Evolutionary conservation across 2,113 vertebrate genomes (phyloP).

Genomic region (Brachyistius frenatus): DNA sequence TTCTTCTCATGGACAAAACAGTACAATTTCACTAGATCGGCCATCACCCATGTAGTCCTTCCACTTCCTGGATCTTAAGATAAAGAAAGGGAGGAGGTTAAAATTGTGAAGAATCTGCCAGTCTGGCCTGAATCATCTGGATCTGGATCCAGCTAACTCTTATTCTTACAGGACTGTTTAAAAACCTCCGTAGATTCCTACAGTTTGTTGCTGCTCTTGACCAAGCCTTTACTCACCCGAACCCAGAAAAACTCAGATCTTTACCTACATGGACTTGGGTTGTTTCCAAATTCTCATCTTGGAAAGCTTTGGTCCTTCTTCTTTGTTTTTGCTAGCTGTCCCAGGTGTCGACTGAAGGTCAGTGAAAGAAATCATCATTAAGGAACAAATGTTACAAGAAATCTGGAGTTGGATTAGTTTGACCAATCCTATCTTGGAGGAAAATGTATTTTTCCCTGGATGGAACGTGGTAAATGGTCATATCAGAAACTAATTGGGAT

Average conservation of each 20-base stretch:
- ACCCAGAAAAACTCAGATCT: constrained; percentile 4
- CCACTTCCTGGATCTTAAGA: constrained; percentile 21
- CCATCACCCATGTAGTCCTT: not conserved
- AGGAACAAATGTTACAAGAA: not conserved
- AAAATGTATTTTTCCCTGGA: not conserved
- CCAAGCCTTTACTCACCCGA: constrained; percentile 38
- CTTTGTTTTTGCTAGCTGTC: constrained; percentile 11
- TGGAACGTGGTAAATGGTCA: not conserved
- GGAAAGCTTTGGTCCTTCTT: constrained; percentile 1
- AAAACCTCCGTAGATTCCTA: constrained; percentile 33
- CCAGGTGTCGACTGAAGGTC: constrained; percentile 5
- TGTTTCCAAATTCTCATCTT: constrained; percentile 56
- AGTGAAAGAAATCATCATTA: not conserved
- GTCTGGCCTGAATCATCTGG: not conserved
- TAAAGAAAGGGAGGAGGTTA: not conserved
- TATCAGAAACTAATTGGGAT: not conserved
- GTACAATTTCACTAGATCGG: constrained; percentile 1
- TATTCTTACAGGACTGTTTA: constrained; percentile 30
- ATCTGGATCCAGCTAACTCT: constrained; percentile 35
- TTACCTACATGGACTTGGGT: constrained; percentile 15
- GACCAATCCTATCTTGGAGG: not conserved
- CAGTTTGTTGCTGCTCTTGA: constrained; percentile 50
- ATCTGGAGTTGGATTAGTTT: not conserved
- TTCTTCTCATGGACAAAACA: not conserved
- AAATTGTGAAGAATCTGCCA: constrained; percentile 1